Evolutionary conservation across 1,140 invertebrate genomes (phyloP).

Genomic region (Oedothorax gibbosus): DNA sequence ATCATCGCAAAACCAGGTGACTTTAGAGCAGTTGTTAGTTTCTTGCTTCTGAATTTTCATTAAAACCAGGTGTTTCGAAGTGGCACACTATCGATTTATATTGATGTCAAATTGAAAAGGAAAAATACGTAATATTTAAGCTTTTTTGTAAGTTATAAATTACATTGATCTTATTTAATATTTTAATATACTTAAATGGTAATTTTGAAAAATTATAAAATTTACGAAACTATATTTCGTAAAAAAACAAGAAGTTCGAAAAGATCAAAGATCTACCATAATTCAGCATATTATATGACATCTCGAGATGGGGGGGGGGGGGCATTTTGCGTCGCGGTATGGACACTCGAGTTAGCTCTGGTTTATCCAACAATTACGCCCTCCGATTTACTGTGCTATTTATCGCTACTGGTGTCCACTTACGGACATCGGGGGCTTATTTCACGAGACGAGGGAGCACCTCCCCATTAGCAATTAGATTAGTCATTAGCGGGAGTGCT

Average conservation of each 20-base stretch:
- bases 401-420: constrained; percentile 59
- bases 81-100: too few species aligned
- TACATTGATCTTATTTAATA: background rate
- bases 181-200: background rate
- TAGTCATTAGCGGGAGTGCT: too few species aligned
- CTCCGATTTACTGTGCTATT: constrained; percentile 58
- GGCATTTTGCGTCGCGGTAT: constrained; percentile 19
- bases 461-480: too few species aligned
- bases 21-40: too few species aligned
- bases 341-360: constrained; percentile 37
- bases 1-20: too few species aligned
- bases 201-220: background rate
- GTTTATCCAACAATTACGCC: constrained; percentile 55
- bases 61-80: too few species aligned
- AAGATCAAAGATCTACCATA: constrained; percentile 51
- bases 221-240: too few species aligned
- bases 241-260: too few species aligned
- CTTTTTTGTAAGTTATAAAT: too few species aligned
- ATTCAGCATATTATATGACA: constrained; percentile 54
- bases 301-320: constrained; percentile 22
- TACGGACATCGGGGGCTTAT: constrained; percentile 56
- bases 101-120: too few species aligned
- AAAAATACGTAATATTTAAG: too few species aligned
- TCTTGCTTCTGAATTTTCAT: too few species aligned
- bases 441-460: constrained; percentile 18